Evolutionary conservation across 2,888 invertebrate species (phyloP), one percentile per base, ranked within the genome.

Genomic region (Stenurella melanura): DNA sequence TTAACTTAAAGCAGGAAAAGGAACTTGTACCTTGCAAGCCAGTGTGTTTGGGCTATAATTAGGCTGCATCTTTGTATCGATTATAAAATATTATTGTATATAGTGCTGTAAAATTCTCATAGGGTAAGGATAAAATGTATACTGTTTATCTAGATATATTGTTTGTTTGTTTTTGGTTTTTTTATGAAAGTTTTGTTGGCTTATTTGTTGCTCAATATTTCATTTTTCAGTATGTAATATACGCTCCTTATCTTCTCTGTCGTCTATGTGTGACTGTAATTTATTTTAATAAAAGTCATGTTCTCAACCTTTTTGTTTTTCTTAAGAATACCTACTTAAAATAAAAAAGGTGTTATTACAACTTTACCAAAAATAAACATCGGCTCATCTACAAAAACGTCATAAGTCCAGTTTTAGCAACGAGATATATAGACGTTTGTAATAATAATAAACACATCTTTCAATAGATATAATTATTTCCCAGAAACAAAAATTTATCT

Each of bases 231-330:
- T 78, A 87, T 89, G 89, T 89, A 88, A 86, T 85, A 87, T 88
- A 88, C 81, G 85, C 84, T 66, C 80, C 73, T 73, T 76, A 74
- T 75, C 80, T 80, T 78, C 77, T 79, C 78, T 88, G 88, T 90
- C 89, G 89, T 90, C 87, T 87, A 86, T 89, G 90, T 90, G 89
- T 90, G 90, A 90, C 88, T 89, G 90, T 90, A 90, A 90, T 90
- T 90, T 90, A 90, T 90, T 90, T 90, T 90, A 90, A 90, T 90
- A 90, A 89, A 89, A 89, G 88, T 88, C 87, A 88, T 89, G 88
- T 89, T 89, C 87, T 87, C 83, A 86, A 80, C 69, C 63, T 69
- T 71, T 77, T n/a, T 67, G 42, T 64, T 64, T 19, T 64, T 19
- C 42, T 19, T 19, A 42, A 64, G 50, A 64, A n/a, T 15, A n/a